Percentiles rank a stretch among this genome's conserved stretches.
phyloP scores from a whole-genome alignment of 2,113 vertebrate species.

The Eidolon helvum region DNA sequence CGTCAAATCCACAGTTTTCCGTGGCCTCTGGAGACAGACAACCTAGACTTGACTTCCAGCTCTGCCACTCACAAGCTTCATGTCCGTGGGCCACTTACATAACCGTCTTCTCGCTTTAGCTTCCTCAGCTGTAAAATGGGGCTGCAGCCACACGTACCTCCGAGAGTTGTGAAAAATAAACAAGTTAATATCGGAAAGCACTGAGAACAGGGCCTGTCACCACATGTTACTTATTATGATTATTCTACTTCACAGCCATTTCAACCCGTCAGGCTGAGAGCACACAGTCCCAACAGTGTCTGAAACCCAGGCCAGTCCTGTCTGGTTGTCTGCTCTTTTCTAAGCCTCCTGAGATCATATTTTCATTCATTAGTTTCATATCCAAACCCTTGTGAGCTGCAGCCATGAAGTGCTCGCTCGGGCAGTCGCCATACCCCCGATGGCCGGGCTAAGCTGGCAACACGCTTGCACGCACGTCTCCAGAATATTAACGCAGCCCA shows the following conservation, averaged over 20 bases:
- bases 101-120: background rate
- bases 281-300: background rate
- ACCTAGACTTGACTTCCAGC: background rate
- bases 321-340: background rate
- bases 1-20: background rate
- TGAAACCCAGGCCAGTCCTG: background rate
- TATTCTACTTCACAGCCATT: too few relatives aligned
- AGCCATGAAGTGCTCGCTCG: background rate
- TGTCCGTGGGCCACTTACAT: background rate
- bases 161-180: fast-evolving
- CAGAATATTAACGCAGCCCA: background rate
- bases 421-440: background rate
- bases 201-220: background rate
- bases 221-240: fast-evolving
- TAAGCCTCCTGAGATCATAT: background rate
- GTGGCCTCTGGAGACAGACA: background rate
- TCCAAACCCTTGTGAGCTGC: background rate
- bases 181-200: background rate
- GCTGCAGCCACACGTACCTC: background rate
- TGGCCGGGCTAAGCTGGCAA: background rate
- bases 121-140: background rate
- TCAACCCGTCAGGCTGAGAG: background rate
- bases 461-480: fast-evolving
- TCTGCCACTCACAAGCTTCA: background rate
- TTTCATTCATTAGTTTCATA: background rate